Evolutionary conservation across 2,113 vertebrate genomes (phyloP).

Genomic region (Heloderma charlesbogerti): DNA sequence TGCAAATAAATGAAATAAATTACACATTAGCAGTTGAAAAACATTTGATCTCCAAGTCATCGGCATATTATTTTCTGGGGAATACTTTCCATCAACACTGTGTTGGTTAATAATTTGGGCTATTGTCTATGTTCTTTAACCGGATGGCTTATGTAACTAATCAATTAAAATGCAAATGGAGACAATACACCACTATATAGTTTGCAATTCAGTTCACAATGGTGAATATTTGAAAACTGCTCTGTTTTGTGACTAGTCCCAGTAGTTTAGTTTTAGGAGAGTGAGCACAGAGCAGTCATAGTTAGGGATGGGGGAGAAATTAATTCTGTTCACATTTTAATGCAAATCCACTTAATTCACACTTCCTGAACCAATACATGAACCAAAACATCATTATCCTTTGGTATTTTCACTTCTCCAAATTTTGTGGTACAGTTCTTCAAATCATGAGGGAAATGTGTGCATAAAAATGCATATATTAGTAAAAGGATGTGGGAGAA

Average conservation of each 20-base stretch:
- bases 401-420: not conserved
- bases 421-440: no score
- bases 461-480: no score
- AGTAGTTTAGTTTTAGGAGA: not conserved
- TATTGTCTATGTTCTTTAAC: not conserved
- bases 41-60: constrained; percentile 20
- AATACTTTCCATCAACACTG: constrained; percentile 18
- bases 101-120: not conserved
- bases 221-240: constrained; percentile 32
- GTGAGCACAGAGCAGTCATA: constrained; percentile 14
- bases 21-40: constrained; percentile 15
- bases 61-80: not conserved
- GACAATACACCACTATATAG: constrained; percentile 2
- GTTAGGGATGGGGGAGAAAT: not conserved
- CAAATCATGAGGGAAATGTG: no score
- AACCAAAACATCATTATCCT: not conserved
- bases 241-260: constrained; percentile 5
- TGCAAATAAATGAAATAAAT: constrained; percentile 18
- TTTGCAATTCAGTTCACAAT: not conserved
- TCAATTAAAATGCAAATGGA: constrained; percentile 11
- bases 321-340: no score
- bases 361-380: not conserved
- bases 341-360: no score
- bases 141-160: not conserved
- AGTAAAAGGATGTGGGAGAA: no score